phyloP scores from a whole-genome alignment of 2,888 invertebrate genomes.

The Protonemura montana region DNA sequence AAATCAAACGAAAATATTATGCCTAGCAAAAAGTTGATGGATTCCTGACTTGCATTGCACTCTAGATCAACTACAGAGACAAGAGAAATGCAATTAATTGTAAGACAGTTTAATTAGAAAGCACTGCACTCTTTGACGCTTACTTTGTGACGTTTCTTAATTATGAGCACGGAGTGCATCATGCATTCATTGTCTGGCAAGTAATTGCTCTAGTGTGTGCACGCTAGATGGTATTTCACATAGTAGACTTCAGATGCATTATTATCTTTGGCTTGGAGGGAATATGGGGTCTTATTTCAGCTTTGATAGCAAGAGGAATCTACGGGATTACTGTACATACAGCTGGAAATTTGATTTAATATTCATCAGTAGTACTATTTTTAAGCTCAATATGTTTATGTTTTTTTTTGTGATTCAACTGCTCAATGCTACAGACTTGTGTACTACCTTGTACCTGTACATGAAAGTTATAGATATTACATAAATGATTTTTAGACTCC shows the following conservation, averaged over 20 bases:
- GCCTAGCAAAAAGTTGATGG: not conserved
- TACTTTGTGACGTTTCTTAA: slow-evolving; percentile 12
- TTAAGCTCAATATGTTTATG: too few species aligned
- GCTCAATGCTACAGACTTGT: too few species aligned
- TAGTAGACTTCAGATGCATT: not conserved
- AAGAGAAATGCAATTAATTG: not conserved
- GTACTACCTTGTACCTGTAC: too few species aligned
- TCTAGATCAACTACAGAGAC: not conserved
- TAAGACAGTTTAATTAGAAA: not conserved
- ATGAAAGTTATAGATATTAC: too few species aligned
- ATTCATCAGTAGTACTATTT: too few species aligned
- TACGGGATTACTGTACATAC: too few species aligned
- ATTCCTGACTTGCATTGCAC: not conserved
- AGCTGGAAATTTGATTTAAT: too few species aligned
- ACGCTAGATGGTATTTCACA: not conserved
- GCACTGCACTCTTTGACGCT: not conserved
- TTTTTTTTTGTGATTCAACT: too few species aligned
- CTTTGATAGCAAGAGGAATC: too few species aligned
- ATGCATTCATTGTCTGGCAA: not conserved
- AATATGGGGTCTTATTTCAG: not conserved
- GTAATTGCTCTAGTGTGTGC: not conserved
- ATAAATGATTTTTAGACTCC: too few species aligned
- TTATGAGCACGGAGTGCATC: not conserved
- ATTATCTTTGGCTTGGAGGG: not conserved
- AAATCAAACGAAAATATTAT: too few species aligned